Evolutionary conservation across 2,888 invertebrate species (phyloP).

Genomic region (Disparrhopalites patrizii): DNA sequence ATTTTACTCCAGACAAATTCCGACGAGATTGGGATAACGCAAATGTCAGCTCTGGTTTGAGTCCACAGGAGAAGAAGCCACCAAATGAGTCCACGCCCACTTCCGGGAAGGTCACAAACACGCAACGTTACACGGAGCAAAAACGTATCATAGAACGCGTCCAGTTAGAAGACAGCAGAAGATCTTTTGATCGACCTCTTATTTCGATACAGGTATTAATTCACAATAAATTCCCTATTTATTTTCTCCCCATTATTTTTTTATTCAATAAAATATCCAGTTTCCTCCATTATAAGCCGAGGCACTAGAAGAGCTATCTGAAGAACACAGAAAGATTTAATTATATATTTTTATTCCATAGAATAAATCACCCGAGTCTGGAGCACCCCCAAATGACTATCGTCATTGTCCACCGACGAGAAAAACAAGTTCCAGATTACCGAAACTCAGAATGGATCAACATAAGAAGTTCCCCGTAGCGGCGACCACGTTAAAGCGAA

Average conservation of each 20-base stretch:
- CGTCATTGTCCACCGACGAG: background rate
- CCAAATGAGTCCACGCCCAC: background rate
- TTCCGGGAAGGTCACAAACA: background rate
- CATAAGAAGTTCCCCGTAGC: background rate
- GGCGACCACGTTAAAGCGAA: background rate
- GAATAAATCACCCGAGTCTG: background rate
- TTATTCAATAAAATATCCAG: no score
- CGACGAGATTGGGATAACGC: background rate
- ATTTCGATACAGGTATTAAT: no score
- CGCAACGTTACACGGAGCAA: background rate
- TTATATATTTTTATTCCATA: no score
- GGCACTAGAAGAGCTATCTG: no score
- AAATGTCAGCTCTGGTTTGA: background rate
- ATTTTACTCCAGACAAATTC: slow-evolving; percentile 8
- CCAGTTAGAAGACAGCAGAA: background rate
- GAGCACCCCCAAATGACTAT: background rate
- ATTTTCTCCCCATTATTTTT: no score
- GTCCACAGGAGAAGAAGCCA: background rate
- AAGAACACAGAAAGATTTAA: no score
- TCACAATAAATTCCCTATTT: no score
- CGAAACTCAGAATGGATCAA: background rate
- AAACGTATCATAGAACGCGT: background rate
- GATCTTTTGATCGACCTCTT: no score
- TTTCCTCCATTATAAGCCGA: no score
- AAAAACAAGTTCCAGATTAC: background rate